Evolutionary conservation across 2,888 invertebrate genomes (phyloP), one percentile per base, ranked within the genome.

Genomic region (Noctua janthina): DNA sequence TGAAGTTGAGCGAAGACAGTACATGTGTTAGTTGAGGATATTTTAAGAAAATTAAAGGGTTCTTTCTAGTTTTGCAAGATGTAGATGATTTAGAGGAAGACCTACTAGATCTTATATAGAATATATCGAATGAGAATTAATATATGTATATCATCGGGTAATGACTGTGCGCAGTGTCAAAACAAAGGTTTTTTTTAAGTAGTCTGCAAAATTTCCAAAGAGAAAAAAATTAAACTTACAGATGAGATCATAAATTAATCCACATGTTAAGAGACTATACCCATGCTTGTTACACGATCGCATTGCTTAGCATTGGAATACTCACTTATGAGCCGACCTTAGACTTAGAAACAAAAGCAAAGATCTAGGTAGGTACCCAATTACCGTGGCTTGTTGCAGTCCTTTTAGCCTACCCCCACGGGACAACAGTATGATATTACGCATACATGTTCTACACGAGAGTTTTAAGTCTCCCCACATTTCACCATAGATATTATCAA

Each of bases 401-500:
- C 8, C 35, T 70, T n/a, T n/a, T 4, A 49, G 39, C 46, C 20
- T 4, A 35, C 2, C 39, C 85, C 77, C 75, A 11, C 0, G 85
- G 56, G 85, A 66, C 23, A 15, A 29, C 15, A 72, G 69, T 78
- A 76, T 81, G 72, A 76, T 78, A 81, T 88, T 78, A 80, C 81
- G 77, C 59, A 66, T 74, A 64, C 74, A 85, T 70, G 88, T n/a
- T 35, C 49, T 71, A 72, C 51, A 70, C 69, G 23, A 84, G 49
- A 78, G 56, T 64, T 77, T 72, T 17, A 62, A 88, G 49, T 85
- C 78, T 59, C 81, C 86, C 80, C 72, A 82, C 72, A 78, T 68
- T 86, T 88, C 83, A 82, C 79, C 83, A 81, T 81, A 72, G 93
- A 92, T 94, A 93, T 92, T 94, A 93, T 94, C 95, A 92, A 90